Percentiles rank a stretch among this genome's conserved stretches.
phyloP scores from a whole-genome alignment of 2,888 invertebrate genomes.

The Ormyrus nitidulus region DNA sequence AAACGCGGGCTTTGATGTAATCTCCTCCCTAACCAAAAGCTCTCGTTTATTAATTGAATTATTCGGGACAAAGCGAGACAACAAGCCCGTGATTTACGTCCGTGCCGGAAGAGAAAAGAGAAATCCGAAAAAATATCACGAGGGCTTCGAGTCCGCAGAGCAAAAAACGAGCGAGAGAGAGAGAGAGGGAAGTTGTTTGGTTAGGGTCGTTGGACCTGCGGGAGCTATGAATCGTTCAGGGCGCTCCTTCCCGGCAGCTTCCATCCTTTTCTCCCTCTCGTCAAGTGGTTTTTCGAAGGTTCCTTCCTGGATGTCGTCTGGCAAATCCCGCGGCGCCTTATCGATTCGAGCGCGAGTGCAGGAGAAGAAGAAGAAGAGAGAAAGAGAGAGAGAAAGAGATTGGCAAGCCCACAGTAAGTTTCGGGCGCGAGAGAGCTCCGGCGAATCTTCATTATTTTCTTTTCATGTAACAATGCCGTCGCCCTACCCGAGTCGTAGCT shows the following conservation, averaged over 20 bases:
- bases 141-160: conserved; percentile 20
- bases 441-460: conserved; percentile 56
- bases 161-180: conserved; percentile 5
- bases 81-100: conserved; percentile 33
- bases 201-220: conserved; percentile 55
- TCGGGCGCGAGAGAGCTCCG: conserved; percentile 33
- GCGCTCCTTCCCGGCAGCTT: conserved; percentile 16
- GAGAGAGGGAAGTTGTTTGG: conserved; percentile 50
- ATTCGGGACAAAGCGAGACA: conserved; percentile 3
- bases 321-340: conserved; percentile 56
- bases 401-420: conserved; percentile 52
- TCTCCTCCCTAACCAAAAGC: not conserved
- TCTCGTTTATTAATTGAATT: conserved; percentile 30
- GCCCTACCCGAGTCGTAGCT: not conserved
- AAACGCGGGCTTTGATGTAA: not conserved
- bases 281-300: conserved; percentile 57
- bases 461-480: conserved; percentile 53
- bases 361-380: conserved; percentile 24
- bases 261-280: conserved; percentile 45
- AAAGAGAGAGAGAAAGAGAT: conserved; percentile 48
- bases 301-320: conserved; percentile 58
- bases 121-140: conserved; percentile 27
- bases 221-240: conserved; percentile 58
- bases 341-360: conserved; percentile 49
- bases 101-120: conserved; percentile 2